phyloP scores from a whole-genome alignment of 2,888 invertebrate species.

The Xylota sylvarum region DNA sequence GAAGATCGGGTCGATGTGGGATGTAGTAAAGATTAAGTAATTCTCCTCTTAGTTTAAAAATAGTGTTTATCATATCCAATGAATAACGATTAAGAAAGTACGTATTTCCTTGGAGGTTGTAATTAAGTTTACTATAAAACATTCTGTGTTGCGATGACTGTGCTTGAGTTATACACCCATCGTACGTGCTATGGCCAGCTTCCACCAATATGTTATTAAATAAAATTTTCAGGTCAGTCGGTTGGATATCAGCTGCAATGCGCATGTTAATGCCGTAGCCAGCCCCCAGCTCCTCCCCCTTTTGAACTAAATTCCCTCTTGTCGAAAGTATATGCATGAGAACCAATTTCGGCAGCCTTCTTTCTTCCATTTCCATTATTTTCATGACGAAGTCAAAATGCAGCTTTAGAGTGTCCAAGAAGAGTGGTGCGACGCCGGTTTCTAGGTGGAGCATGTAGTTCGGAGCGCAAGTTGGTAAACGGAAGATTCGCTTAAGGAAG shows the following conservation, averaged over 20 bases:
- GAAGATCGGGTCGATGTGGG: too few relatives aligned
- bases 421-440: neutral
- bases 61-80: neutral
- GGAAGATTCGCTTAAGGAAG: too few relatives aligned
- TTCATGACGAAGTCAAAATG: neutral
- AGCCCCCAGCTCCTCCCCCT: neutral
- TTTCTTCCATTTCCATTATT: slow-evolving; percentile 1
- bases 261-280: neutral
- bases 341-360: neutral
- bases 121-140: slow-evolving; percentile 2
- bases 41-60: neutral
- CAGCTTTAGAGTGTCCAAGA: neutral
- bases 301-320: neutral
- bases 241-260: neutral
- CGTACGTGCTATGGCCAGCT: neutral
- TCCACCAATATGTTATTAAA: neutral
- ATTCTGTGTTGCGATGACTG: neutral
- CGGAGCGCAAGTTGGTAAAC: too few relatives aligned
- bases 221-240: neutral
- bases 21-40: neutral
- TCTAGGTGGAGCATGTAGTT: too few relatives aligned
- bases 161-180: neutral
- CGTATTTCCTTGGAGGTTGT: neutral
- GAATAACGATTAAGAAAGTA: neutral
- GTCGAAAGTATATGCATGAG: slow-evolving; percentile 7